These are phyloP conservation scores for Metallyticus violacea DNA, from an alignment of 2,888 invertebrate genomes.

Conservation along the genomic window DNA sequence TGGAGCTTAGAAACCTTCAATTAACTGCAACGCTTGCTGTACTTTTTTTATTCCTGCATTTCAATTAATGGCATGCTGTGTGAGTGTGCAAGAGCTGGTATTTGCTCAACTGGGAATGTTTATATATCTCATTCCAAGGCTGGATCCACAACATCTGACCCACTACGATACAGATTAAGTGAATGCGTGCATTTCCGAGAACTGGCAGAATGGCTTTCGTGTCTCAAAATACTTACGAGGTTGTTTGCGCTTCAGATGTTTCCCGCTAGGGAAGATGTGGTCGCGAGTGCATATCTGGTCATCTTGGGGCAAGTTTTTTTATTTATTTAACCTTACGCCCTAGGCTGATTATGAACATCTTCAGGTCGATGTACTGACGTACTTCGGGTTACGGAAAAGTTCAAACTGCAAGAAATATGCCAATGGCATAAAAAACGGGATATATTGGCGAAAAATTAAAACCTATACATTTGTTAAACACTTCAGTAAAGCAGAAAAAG, in stretches of 20 bases:
- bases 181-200: neutral
- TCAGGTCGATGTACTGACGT: neutral
- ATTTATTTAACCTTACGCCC: neutral
- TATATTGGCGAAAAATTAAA: no score
- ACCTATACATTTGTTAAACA: no score
- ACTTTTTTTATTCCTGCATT: neutral
- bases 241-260: neutral
- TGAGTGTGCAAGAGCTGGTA: no score
- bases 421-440: no score
- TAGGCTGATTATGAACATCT: neutral
- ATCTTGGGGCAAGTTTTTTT: no score
- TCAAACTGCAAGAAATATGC: no score
- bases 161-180: neutral
- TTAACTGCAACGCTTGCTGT: neutral
- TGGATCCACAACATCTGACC: neutral
- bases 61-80: neutral
- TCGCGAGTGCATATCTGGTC: no score
- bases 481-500: no score
- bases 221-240: no score
- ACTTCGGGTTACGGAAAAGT: neutral
- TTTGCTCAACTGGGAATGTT: neutral
- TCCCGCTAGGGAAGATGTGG: no score
- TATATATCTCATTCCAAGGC: neutral
- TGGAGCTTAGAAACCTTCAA: neutral
- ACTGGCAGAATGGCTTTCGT: neutral